A percentile compares a stretch with the other conserved stretches of the same genome.
These are phyloP conservation scores for Phocoena sinus DNA, from an alignment of 2,113 vertebrate species.

Conservation along the genomic window DNA sequence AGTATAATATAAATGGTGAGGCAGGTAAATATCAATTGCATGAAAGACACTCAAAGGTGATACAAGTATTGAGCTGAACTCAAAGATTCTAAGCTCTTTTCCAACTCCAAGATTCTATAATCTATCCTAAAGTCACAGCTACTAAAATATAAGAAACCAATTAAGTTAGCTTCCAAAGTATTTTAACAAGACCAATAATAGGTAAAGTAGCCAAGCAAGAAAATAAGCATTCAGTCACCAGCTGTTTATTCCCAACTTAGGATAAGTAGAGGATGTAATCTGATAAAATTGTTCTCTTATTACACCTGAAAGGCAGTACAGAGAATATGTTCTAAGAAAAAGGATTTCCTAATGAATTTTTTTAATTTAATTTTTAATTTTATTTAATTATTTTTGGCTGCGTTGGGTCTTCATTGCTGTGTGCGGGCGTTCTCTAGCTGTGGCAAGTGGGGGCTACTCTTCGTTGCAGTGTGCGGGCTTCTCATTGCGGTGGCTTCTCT, in stretches of 20 bases:
- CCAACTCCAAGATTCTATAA: constrained; percentile 2
- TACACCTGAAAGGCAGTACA: not conserved
- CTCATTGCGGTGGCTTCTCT: too few species aligned
- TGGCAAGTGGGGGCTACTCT: too few species aligned
- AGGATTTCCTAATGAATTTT: not conserved
- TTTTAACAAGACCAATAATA: constrained; percentile 23
- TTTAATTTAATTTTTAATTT: too few species aligned
- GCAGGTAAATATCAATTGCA: not conserved
- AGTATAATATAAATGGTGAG: not conserved
- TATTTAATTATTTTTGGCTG: too few species aligned
- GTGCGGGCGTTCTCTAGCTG: too few species aligned
- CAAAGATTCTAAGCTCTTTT: constrained; percentile 8
- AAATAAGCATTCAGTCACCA: constrained; percentile 3
- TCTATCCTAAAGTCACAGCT: constrained; percentile 16
- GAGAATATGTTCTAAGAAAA: not conserved
- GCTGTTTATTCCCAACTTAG: not conserved
- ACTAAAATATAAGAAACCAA: constrained; percentile 24
- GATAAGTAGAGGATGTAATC: not conserved
- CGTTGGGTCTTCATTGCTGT: too few species aligned
- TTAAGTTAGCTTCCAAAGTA: not conserved
- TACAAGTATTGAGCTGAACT: not conserved
- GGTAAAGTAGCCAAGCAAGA: constrained; percentile 24
- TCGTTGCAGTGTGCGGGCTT: too few species aligned
- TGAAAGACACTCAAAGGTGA: not conserved
- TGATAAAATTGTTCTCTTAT: not conserved